A percentile compares a stretch with the other conserved stretches of the same genome.
Conservation (phyloP, 1,140 invertebrate species). For the Drosophila bocki region DNA sequence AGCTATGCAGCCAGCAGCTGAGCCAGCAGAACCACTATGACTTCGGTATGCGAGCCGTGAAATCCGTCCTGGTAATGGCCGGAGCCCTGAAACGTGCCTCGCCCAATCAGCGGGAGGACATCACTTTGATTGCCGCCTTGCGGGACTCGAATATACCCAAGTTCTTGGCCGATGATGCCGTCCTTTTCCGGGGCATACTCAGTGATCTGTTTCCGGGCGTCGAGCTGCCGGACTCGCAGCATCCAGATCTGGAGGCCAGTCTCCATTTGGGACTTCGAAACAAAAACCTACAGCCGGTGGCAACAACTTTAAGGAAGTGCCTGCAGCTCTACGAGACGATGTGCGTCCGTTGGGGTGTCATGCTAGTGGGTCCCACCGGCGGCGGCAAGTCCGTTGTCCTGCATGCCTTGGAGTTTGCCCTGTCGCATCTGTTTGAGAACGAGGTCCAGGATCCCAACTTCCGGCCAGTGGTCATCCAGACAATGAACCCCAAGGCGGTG, state of each 20-base stretch:
- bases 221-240: conserved; percentile 91
- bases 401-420: conserved; percentile 89
- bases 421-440: conserved; percentile 87
- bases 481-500: conserved; percentile 95
- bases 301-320: conserved; percentile 90
- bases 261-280: conserved; percentile 86
- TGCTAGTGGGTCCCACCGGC: conserved; percentile 96
- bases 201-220: conserved; percentile 95
- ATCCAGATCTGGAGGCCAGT: conserved; percentile 89
- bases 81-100: conserved; percentile 94
- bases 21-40: conserved; percentile 97
- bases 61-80: conserved; percentile 92
- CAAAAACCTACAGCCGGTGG: conserved; percentile 87
- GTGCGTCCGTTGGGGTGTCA: conserved; percentile 96
- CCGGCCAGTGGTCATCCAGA: conserved; percentile 88
- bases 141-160: conserved; percentile 97
- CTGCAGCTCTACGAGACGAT: conserved; percentile 96
- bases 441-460: conserved; percentile 87
- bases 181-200: conserved; percentile 94
- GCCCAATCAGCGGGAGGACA: conserved; percentile 92
- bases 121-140: conserved; percentile 92
- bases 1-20: conserved; percentile 95
- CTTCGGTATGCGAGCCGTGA: conserved; percentile 94
- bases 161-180: conserved; percentile 93
- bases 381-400: conserved; percentile 91